Evolutionary conservation across 2,797 vertebrate species (phyloP), one percentile per base, ranked within the genome.

Genomic region (Cottoperca gobio): DNA sequence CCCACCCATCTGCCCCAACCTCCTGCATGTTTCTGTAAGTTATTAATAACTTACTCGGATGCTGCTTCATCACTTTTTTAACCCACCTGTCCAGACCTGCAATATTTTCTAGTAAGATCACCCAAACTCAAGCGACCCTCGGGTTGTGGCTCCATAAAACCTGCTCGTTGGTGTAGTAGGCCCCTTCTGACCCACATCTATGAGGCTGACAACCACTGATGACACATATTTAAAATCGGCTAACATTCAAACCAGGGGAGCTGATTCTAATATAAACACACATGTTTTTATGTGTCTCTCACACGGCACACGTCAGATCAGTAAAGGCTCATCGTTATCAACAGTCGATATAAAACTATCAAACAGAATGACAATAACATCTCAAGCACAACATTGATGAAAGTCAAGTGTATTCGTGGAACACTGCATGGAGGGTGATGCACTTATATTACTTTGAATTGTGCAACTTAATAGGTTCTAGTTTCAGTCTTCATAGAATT

Each of bases 341-440:
- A 9, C 7, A 50, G 63, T 58, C 54, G 60, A 60, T 70, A 24
- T 7, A 21, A 79, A 63, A 45, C 24, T 39, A 37, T 31, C n/a
- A 28, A 63, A 19, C 59, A 24, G 28, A 57, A 19, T 53, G 50
- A 62, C 39, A 64, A 37, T 2, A 39, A 43, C 57, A 52, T 57
- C 35, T 3, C 35, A 16, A 6, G 10, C 31, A 50, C 37, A 14
- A 33, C 21, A 17, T 26, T 11, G 16, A 31, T 9, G 26, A 35
- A 5, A 37, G 43, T 35, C 8, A 28, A 60, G 45, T 48, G 48
- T 24, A 39, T 45, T 52, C 45, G 13, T 43, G 21, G 48, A 37
- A 1, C 14, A 33, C 45, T 59, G 24, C 17, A 53, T 0, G 6
- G 17, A 21, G 16, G 12, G 9, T 4, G 14, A 49, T 63, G 8